Evolutionary conservation across 2,797 vertebrate genomes (phyloP), one percentile per base, ranked within the genome.

Genomic region (Coracias cyanogaster): DNA sequence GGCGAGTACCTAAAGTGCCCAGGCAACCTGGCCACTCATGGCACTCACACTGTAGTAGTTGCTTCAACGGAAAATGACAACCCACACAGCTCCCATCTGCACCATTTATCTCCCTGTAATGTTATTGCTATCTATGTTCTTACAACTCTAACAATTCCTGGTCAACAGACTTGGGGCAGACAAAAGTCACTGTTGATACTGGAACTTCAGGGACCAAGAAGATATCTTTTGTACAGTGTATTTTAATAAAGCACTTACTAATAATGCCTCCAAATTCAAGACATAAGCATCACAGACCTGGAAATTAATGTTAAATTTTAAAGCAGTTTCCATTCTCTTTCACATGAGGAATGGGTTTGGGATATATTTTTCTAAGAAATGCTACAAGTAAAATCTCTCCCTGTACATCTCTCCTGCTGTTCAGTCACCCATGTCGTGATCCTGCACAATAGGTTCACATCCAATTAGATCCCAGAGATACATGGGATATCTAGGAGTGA

Each of bases 371-470:
- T 78, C 19, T 65, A 86, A 82, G 73, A 26, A 77, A 65, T 25
- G 39, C 19, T 86, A 52, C 31, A 86, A 77, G 19, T 46, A 46
- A 89, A 85, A 71, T 31, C 8, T 48, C 15, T 64, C 45, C 12
- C 33, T 51, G 20, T 48, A 19, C 20, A 61, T 31, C 11, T 16
- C 21, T 74, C 48, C 46, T 64, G 41, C 57, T 71, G n/a, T 41
- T 89, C 57, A 57, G 74, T 76, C 49, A 82, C 35, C 35, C 54
- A 20, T 65, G 33, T 31, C 31, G 60, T 84, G 52, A 86, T 48
- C 1, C 10, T 46, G 37, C 4, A 8, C 0, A 0, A 43, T 5
- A 29, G 21, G 12, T 66, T 65, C 6, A 6, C 21, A 82, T 29
- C 46, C 76, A 72, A 82, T 69, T 43, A 89, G 29, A 82, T 54